Evolutionary conservation across 2,797 vertebrate genomes (phyloP), one percentile per base, ranked within the genome.

Genomic region (Sebastes hubbsi): DNA sequence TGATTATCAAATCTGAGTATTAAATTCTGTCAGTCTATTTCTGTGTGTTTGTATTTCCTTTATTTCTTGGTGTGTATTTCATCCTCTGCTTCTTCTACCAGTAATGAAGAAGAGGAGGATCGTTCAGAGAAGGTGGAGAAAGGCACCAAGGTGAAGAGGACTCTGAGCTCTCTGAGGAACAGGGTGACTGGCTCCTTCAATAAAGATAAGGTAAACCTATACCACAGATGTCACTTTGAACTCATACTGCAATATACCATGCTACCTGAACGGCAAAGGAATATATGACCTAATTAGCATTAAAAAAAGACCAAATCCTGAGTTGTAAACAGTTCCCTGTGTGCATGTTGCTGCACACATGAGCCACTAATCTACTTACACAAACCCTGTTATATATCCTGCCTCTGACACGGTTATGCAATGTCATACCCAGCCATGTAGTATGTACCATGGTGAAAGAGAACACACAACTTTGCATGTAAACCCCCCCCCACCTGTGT

Each of bases 101-200:
- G 96, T 25, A 96, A 96, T n/a, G 97, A 97, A 1, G 95, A 96
- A 3, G 94, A 92, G 14, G 95, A 90, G 18, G 95, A 92, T 32
- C 96, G 93, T 63, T 84, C 65, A 0, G 97, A 97, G 63, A 97
- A 97, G 89, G 87, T 90, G 0, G 96, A 97, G 91, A 97, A 92
- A 86, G 95, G 97, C 22, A 96, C 97, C 0, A 96, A 96, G 68
- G 98, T 99, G 89, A 98, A 97, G 89, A 95, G 97, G 18, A 97
- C 96, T 0, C 95, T 99, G 69, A 99, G 98, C 83, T 98, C 96
- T 14, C 94, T 99, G 78, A 96, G 95, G 87, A 98, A 90, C 94
- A 95, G 98, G 27, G 88, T 99, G 94, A 96, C 97, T 0, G 97
- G 97, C 32, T 98, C 97, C 87, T 98, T 98, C 94, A 98, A 97